Conservation (phyloP, 2,888 invertebrate species). For the Tenodera sinensis region DNA sequence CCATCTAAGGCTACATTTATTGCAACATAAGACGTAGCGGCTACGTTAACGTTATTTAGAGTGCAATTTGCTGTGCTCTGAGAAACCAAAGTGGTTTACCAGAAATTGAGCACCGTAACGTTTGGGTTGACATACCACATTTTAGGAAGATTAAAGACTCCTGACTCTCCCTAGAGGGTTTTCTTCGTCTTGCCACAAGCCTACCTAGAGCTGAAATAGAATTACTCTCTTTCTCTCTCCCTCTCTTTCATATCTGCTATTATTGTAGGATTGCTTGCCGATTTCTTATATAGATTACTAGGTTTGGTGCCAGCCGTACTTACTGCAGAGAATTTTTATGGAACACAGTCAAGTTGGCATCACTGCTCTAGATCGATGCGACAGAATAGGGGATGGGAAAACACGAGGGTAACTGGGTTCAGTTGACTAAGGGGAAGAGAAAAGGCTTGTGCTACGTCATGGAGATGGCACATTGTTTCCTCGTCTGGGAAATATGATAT, state of each 20-base stretch:
- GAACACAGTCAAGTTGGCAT: neutral
- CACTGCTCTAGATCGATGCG: constrained; percentile 13
- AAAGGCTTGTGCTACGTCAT: neutral
- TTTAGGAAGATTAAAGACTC: neutral
- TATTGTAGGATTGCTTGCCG: neutral
- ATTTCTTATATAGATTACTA: neutral
- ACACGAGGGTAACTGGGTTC: neutral
- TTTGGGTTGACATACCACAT: neutral
- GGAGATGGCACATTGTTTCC: neutral
- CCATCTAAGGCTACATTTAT: too few species aligned
- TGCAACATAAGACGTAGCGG: too few species aligned
- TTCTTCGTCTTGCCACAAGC: neutral
- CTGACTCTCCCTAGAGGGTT: neutral
- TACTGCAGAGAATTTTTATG: neutral
- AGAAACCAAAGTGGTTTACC: neutral
- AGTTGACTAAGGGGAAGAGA: neutral
- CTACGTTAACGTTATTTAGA: too few species aligned
- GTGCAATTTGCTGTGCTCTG: too few species aligned
- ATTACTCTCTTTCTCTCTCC: neutral
- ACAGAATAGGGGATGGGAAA: constrained; percentile 2
- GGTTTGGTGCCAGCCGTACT: neutral
- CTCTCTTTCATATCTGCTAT: neutral
- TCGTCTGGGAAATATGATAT: neutral
- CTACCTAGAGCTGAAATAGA: neutral
- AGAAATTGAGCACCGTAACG: neutral